Evolutionary conservation across 2,113 vertebrate genomes (phyloP).

Genomic region (Helogale parvula): DNA sequence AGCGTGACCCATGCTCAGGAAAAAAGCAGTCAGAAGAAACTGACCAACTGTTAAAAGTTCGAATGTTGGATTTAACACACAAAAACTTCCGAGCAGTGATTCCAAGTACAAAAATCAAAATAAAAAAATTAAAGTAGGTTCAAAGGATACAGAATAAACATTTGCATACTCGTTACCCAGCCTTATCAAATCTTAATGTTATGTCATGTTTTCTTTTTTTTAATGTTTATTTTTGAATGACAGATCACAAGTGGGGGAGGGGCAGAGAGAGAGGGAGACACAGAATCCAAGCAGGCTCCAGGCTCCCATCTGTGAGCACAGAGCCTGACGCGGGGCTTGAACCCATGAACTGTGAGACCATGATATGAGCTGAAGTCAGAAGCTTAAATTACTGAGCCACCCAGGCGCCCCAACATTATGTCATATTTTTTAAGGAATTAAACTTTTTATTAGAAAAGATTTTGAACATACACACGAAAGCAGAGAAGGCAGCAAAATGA

Average conservation of each 20-base stretch:
- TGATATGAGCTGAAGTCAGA: too few species aligned
- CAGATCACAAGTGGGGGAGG: too few species aligned
- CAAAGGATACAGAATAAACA: not conserved
- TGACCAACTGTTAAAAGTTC: not conserved
- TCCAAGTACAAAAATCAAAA: not conserved
- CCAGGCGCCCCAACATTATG: too few species aligned
- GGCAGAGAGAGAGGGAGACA: too few species aligned
- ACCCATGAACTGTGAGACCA: too few species aligned
- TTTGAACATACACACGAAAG: not conserved
- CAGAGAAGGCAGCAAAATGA: not conserved
- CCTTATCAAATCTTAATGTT: not conserved
- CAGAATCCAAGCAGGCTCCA: too few species aligned
- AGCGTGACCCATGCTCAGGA: not conserved
- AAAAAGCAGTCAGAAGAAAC: not conserved
- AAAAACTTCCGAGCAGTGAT: not conserved
- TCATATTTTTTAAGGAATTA: too few species aligned
- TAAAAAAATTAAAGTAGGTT: not conserved
- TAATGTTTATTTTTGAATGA: too few species aligned
- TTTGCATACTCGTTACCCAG: not conserved
- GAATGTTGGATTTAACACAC: not conserved
- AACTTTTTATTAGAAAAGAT: not conserved
- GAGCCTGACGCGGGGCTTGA: fast-evolving
- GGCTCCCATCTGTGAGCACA: too few species aligned
- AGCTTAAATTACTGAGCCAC: too few species aligned
- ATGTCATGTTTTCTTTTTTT: not conserved